These are phyloP conservation scores for Dendroctonus ponderosae DNA, from an alignment of 1,140 invertebrate species.

Conservation along the genomic window DNA sequence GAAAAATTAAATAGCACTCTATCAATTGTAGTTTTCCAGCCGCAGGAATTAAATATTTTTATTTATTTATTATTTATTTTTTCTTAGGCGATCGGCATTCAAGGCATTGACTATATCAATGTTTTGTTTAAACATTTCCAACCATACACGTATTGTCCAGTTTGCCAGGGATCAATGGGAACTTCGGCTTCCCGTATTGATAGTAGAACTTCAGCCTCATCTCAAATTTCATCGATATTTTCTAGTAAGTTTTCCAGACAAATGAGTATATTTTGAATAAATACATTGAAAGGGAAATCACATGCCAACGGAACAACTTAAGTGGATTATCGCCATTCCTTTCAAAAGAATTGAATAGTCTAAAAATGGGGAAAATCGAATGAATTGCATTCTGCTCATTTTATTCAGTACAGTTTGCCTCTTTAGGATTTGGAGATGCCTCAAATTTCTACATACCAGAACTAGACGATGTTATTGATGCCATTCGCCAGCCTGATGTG, in stretches of 20 bases:
- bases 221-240: slow-evolving; percentile 21
- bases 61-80: too few species aligned
- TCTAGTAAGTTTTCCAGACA: slow-evolving; percentile 9
- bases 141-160: slow-evolving; percentile 60
- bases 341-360: too few species aligned
- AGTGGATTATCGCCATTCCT: too few species aligned
- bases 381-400: too few species aligned
- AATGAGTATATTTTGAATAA: too few species aligned
- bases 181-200: slow-evolving; percentile 31
- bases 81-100: slow-evolving; percentile 56
- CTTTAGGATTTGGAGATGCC: slow-evolving; percentile 6
- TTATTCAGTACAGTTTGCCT: neutral
- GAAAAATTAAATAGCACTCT: too few species aligned
- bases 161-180: slow-evolving; percentile 49
- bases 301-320: too few species aligned
- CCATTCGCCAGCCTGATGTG: slow-evolving; percentile 31
- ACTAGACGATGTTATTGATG: slow-evolving; percentile 23
- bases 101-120: slow-evolving; percentile 54
- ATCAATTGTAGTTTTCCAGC: too few species aligned
- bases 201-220: slow-evolving; percentile 6
- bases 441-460: slow-evolving; percentile 9
- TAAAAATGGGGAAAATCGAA: too few species aligned
- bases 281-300: too few species aligned
- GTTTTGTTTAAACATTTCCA: slow-evolving; percentile 58
- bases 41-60: neutral